phyloP scores from a whole-genome alignment of 2,888 invertebrate genomes.

The Drosophila meridiana region DNA sequence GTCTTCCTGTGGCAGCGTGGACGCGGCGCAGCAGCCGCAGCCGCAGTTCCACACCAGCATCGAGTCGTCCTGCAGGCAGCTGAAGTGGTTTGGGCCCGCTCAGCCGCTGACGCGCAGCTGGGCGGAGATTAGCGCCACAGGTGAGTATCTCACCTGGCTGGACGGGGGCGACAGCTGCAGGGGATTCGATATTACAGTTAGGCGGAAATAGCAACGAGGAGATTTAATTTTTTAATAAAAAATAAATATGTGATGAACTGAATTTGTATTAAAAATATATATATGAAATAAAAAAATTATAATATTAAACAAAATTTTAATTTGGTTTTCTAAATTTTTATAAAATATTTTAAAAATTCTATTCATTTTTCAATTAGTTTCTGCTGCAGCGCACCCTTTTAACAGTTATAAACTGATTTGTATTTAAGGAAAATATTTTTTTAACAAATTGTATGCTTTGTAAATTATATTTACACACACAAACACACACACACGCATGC shows the following conservation, averaged over 20 bases:
- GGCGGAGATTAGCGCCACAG: conserved; percentile 71
- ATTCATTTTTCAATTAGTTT: not conserved
- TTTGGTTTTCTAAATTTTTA: not conserved
- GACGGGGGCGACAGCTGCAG: conserved; percentile 33
- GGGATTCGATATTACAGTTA: conserved; percentile 78
- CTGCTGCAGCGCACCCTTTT: not conserved
- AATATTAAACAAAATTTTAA: not conserved
- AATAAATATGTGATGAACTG: conserved; percentile 2
- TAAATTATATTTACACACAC: conserved; percentile 59
- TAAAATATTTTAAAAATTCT: not conserved
- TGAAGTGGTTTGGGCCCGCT: conserved; percentile 81
- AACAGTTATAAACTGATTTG: conserved; percentile 2
- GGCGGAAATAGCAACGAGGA: conserved; percentile 62
- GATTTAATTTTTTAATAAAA: not conserved
- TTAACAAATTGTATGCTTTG: conserved; percentile 40
- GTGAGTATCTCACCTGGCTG: conserved; percentile 67
- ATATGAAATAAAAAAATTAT: conserved; percentile 8
- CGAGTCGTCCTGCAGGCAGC: conserved; percentile 71
- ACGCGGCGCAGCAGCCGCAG: conserved; percentile 11
- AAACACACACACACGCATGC: not conserved
- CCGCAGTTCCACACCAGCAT: conserved; percentile 77
- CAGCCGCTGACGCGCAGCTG: conserved; percentile 80
- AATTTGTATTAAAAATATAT: not conserved
- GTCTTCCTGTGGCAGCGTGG: conserved; percentile 82
- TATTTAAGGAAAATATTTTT: conserved; percentile 6